phyloP scores from a whole-genome alignment of 30 jellyfish, hydroid and myxozoan species.

The Hydra vulgaris region DNA sequence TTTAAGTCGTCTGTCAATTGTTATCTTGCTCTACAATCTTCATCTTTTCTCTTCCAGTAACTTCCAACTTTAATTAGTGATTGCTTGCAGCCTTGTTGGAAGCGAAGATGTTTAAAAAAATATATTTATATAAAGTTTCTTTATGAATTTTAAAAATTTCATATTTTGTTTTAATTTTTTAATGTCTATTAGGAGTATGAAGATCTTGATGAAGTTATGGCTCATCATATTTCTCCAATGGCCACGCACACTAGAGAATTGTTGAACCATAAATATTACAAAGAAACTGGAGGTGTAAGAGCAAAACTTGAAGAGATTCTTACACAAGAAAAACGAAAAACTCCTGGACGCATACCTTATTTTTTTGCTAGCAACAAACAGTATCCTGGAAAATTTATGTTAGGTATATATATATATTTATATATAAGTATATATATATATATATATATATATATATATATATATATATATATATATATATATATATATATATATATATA shows the following conservation, averaged over 20 bases:
- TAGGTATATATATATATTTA: constrained; percentile 22
- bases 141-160: no score
- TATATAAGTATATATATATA: no score
- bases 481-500: no score
- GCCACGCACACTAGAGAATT: constrained; percentile 86
- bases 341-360: constrained; percentile 96
- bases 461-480: no score
- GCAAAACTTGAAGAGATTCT: constrained; percentile 83
- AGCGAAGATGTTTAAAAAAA: no score
- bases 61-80: no score
- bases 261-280: constrained; percentile 67
- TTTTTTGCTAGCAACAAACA: constrained; percentile 78
- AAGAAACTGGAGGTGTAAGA: constrained; percentile 80
- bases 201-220: constrained; percentile 95
- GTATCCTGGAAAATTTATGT: constrained; percentile 92
- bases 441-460: no score
- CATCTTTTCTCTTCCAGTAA: no score
- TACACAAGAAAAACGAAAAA: constrained; percentile 71
- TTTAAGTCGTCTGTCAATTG: no score
- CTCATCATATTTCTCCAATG: constrained; percentile 88
- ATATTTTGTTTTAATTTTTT: neutral
- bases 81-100: no score
- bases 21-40: no score
- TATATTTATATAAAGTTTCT: no score
- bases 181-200: constrained; percentile 71